Evolutionary conservation across 2,888 invertebrate genomes (phyloP).

Genomic region (Clusia tigrina): DNA sequence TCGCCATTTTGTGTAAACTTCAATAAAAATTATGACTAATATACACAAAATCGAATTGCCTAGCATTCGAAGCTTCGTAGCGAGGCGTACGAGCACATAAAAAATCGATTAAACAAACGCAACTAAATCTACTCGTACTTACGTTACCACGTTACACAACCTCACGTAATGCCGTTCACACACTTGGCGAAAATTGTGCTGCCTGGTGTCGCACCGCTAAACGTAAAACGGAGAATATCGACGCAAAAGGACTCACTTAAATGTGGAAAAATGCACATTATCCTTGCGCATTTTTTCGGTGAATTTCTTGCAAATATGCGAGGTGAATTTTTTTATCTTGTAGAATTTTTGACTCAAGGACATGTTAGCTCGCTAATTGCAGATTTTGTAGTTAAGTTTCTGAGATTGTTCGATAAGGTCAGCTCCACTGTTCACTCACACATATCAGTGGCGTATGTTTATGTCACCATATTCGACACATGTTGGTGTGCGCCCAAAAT

Average conservation of each 20-base stretch:
- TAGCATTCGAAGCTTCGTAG: not conserved
- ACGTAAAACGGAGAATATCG: too few species aligned
- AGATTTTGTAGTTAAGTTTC: not conserved
- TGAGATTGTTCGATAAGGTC: too few species aligned
- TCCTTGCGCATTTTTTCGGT: slow-evolving; percentile 50
- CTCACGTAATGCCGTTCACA: slow-evolving; percentile 5
- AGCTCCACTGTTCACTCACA: too few species aligned
- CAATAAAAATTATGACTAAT: too few species aligned
- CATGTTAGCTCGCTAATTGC: slow-evolving; percentile 41
- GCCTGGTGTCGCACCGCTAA: not conserved
- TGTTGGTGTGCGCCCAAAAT: not conserved
- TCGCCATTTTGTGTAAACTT: too few species aligned
- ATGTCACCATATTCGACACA: slow-evolving; percentile 46
- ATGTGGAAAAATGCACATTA: slow-evolving; percentile 42
- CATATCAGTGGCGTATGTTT: too few species aligned
- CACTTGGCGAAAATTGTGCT: slow-evolving; percentile 5
- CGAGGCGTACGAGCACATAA: slow-evolving; percentile 13
- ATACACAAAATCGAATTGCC: too few species aligned
- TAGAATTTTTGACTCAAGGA: slow-evolving; percentile 55
- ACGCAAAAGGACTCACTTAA: slow-evolving; percentile 38
- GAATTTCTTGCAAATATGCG: slow-evolving; percentile 48
- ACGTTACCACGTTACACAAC: slow-evolving; percentile 9
- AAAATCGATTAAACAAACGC: slow-evolving; percentile 57
- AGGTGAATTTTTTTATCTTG: slow-evolving; percentile 53
- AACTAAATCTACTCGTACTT: not conserved